Evolutionary conservation across 2,113 vertebrate species (phyloP).

Genomic region (Psittacula cyanocephala): DNA sequence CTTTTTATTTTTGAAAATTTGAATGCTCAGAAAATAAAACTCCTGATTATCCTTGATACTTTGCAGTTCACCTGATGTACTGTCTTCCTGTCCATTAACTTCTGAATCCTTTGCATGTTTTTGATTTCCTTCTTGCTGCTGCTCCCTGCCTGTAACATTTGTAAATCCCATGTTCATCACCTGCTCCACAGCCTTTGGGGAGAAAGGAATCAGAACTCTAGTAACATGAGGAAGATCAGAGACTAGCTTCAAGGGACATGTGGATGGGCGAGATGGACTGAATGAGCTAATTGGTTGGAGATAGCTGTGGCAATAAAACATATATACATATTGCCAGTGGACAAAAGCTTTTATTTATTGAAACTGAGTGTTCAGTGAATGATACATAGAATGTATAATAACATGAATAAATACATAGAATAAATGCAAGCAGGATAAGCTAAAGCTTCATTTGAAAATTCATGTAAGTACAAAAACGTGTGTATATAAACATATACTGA

Average conservation of each 20-base stretch:
- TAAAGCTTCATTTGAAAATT: neutral
- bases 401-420: neutral
- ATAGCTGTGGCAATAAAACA: neutral
- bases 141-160: neutral
- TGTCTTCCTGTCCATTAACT: neutral
- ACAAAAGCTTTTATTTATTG: neutral
- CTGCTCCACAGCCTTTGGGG: neutral
- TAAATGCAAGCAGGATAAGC: neutral
- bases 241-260: neutral
- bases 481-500: neutral
- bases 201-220: neutral
- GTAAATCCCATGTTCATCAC: neutral
- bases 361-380: neutral
- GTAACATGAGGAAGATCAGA: neutral
- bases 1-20: neutral
- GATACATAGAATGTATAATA: neutral
- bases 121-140: neutral
- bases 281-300: neutral
- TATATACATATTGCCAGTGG: neutral
- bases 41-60: neutral
- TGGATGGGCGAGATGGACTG: neutral
- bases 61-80: neutral
- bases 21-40: neutral
- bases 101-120: neutral
- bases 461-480: neutral